Evolutionary conservation across 2,113 vertebrate genomes (phyloP).

Genomic region (Calidris pugnax): DNA sequence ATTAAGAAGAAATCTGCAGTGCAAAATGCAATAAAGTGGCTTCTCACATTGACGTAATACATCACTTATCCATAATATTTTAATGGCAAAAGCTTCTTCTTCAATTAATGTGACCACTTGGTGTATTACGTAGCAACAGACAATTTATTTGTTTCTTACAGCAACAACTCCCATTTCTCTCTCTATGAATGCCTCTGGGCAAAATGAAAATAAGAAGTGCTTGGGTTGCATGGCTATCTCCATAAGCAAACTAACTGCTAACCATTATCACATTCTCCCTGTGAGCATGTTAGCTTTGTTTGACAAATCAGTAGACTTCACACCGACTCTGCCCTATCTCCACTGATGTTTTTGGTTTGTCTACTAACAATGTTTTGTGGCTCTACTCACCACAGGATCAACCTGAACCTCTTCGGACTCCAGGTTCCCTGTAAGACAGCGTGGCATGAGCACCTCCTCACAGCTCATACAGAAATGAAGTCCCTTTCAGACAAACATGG

Average conservation of each 20-base stretch:
- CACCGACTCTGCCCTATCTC: not conserved
- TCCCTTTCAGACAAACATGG: not conserved
- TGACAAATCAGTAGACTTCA: not conserved
- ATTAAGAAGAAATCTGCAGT: not conserved
- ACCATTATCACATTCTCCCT: too few relatives aligned
- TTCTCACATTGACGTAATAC: not conserved
- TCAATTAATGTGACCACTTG: not conserved
- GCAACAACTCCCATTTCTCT: not conserved
- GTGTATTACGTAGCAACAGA: not conserved
- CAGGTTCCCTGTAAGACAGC: not conserved
- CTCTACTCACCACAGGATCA: not conserved
- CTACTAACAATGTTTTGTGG: too few relatives aligned
- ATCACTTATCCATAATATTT: not conserved
- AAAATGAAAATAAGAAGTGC: not conserved
- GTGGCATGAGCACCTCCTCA: rapidly evolving
- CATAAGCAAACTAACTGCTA: not conserved
- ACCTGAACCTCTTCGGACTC: not conserved
- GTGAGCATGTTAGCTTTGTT: not conserved
- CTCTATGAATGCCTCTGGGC: not conserved
- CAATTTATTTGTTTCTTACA: not conserved
- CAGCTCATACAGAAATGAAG: not conserved
- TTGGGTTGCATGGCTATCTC: not conserved
- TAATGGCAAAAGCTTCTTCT: not conserved
- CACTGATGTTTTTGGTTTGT: not conserved
- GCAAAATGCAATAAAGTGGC: not conserved